Evolutionary conservation across 2,888 invertebrate species (phyloP).

Genomic region (Zygaena filipendulae): DNA sequence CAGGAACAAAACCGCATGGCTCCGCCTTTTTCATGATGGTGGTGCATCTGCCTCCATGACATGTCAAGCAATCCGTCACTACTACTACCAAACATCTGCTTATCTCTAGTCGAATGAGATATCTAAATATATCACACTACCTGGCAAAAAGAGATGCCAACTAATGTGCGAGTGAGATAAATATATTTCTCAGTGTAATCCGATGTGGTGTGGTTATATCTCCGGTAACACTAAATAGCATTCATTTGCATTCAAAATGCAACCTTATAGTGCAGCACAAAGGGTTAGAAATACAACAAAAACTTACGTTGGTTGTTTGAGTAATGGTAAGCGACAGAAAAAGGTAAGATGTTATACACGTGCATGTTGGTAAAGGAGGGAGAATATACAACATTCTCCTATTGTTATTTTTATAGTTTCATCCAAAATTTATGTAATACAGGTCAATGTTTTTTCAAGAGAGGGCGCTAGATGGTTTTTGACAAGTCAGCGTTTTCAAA

Average conservation of each 20-base stretch:
- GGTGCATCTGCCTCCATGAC: conserved; percentile 37
- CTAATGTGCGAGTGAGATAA: conserved; percentile 47
- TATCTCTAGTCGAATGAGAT: conserved; percentile 59
- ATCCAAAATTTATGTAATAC: conserved; percentile 32
- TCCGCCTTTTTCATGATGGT: conserved; percentile 66
- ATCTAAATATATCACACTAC: conserved; percentile 56
- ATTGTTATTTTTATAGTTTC: conserved; percentile 43
- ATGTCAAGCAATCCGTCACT: conserved; percentile 41
- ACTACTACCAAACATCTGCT: conserved; percentile 52
- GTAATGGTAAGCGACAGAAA: conserved; percentile 22
- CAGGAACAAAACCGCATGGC: conserved; percentile 28
- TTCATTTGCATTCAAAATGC: conserved; percentile 51
- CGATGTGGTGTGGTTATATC: conserved; percentile 35
- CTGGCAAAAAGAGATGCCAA: conserved; percentile 52
- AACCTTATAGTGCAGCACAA: too few species aligned
- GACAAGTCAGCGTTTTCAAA: too few species aligned
- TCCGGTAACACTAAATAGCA: conserved; percentile 32
- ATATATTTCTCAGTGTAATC: conserved; percentile 50
- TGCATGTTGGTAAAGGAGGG: conserved; percentile 32
- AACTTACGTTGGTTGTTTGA: conserved; percentile 27
- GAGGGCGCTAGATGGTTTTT: conserved; percentile 61
- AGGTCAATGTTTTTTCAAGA: conserved; percentile 36
- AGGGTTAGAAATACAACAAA: too few species aligned
- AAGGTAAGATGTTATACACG: conserved; percentile 28
- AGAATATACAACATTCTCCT: conserved; percentile 35